These are phyloP conservation scores for Agapostemon virescens DNA, from an alignment of 2,888 invertebrate genomes.

Conservation along the genomic window DNA sequence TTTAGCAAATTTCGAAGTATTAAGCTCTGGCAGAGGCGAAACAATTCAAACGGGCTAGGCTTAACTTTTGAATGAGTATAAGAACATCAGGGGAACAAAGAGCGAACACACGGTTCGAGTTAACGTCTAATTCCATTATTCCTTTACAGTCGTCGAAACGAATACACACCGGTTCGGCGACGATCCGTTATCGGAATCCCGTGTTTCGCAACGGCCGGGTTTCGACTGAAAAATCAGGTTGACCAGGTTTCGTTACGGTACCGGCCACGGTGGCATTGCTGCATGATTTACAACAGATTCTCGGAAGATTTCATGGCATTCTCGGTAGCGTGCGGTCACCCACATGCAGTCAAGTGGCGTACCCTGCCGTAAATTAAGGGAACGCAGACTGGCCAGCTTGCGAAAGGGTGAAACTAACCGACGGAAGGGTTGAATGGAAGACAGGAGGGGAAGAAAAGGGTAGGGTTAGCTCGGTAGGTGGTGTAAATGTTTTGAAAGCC, in stretches of 20 bases:
- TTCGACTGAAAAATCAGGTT: slow-evolving; percentile 24
- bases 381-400: not conserved
- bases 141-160: not conserved
- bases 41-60: too few relatives aligned
- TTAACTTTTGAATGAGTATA: too few relatives aligned
- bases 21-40: too few relatives aligned
- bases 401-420: slow-evolving; percentile 15
- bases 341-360: slow-evolving; percentile 44
- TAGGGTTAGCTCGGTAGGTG: slow-evolving; percentile 39
- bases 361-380: slow-evolving; percentile 55
- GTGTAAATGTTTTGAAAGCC: slow-evolving; percentile 58
- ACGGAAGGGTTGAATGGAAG: not conserved
- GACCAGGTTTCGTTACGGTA: slow-evolving; percentile 35
- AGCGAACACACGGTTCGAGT: not conserved
- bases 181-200: not conserved
- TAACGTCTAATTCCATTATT: not conserved
- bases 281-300: slow-evolving; percentile 66
- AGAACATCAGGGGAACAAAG: not conserved
- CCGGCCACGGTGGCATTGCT: slow-evolving; percentile 13
- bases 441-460: not conserved
- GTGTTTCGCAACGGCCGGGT: not conserved
- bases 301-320: slow-evolving; percentile 56
- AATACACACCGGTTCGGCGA: not conserved
- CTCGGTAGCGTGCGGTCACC: slow-evolving; percentile 67
- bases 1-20: too few relatives aligned